phyloP scores from a whole-genome alignment of 2,797 vertebrate species.

The Falco peregrinus region DNA sequence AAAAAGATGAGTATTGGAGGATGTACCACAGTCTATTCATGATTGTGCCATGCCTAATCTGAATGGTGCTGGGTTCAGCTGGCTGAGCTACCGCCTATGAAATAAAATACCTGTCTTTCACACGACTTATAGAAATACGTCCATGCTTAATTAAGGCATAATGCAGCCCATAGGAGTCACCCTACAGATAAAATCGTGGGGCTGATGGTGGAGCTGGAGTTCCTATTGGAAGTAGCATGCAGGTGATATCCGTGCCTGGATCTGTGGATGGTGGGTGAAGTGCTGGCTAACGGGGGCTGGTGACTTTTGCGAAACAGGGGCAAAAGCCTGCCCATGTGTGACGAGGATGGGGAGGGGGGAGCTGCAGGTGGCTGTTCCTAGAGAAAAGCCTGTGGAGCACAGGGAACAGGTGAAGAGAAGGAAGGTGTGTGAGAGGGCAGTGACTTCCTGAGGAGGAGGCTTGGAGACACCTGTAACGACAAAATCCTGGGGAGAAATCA shows the following conservation, averaged over 20 bases:
- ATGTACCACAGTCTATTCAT: neutral
- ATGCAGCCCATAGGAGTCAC: neutral
- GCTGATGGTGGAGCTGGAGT: neutral
- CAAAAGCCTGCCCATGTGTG: accelerated
- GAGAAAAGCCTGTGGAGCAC: neutral
- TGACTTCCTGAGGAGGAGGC: neutral
- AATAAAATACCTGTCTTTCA: neutral
- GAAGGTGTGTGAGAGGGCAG: neutral
- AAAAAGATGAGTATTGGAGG: neutral
- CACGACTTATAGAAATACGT: neutral
- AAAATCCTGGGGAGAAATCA: neutral
- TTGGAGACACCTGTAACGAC: neutral
- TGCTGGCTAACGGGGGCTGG: neutral
- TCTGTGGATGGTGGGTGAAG: neutral
- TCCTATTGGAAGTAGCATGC: neutral
- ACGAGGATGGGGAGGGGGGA: neutral
- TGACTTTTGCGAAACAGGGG: neutral
- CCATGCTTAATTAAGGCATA: neutral
- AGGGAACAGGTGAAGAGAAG: neutral
- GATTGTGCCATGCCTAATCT: neutral
- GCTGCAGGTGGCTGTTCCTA: neutral
- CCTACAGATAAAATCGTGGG: neutral
- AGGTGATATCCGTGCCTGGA: neutral
- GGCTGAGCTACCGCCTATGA: neutral
- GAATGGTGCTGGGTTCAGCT: conserved; percentile 1